A percentile compares a stretch with the other conserved stretches of the same genome.
These are phyloP conservation scores for Drosophila pegasa DNA, from an alignment of 2,888 invertebrate genomes.

Conservation along the genomic window DNA sequence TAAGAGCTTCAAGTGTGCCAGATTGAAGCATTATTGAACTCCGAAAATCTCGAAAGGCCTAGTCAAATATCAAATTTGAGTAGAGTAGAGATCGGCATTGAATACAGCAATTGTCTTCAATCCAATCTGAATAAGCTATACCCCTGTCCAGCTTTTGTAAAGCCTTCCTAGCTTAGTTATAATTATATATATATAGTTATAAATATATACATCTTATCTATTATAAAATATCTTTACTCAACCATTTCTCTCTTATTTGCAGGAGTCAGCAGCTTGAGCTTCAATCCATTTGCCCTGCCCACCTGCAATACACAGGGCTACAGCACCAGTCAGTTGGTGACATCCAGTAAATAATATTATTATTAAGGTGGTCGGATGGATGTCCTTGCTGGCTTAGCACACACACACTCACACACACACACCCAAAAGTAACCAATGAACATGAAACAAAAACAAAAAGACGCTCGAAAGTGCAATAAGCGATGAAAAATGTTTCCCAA, in stretches of 20 bases:
- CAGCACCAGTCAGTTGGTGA: slow-evolving; percentile 91
- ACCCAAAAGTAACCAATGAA: slow-evolving; percentile 30
- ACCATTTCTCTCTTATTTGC: slow-evolving; percentile 47
- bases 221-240: too few species aligned
- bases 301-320: slow-evolving; percentile 94
- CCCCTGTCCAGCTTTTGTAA: too few species aligned
- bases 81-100: too few species aligned
- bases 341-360: slow-evolving; percentile 90
- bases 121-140: too few species aligned
- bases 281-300: slow-evolving; percentile 96
- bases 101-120: too few species aligned
- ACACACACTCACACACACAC: not conserved
- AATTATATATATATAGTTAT: too few species aligned
- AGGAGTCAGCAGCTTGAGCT: slow-evolving; percentile 94
- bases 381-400: slow-evolving; percentile 7
- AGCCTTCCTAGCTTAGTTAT: too few species aligned
- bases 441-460: slow-evolving; percentile 44
- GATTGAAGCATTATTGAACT: too few species aligned
- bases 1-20: too few species aligned
- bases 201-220: too few species aligned
- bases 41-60: too few species aligned
- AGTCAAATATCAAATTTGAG: too few species aligned
- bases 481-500: slow-evolving; percentile 66
- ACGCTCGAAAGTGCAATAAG: slow-evolving; percentile 76
- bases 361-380: slow-evolving; percentile 66